These are phyloP conservation scores for Porites evermanni DNA, from an alignment of 92 coral and sea anemone species.

Conservation along the genomic window DNA sequence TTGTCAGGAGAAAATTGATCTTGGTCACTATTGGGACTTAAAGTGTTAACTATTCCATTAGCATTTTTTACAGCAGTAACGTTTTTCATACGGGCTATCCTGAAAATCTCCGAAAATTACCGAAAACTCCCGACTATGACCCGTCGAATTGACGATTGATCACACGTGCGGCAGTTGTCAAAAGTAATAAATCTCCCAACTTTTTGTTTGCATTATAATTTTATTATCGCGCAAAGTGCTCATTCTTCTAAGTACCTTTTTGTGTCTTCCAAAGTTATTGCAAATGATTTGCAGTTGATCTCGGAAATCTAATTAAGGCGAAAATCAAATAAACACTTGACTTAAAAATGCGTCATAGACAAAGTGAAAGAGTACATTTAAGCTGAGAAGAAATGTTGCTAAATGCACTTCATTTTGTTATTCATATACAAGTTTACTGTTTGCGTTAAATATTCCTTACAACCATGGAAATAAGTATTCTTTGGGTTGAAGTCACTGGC, in stretches of 20 bases:
- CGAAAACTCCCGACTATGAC: no score
- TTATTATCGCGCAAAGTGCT: constrained; percentile 5
- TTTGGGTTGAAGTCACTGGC: no score
- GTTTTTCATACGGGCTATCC: no score
- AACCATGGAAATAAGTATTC: no score
- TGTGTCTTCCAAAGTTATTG: constrained; percentile 8
- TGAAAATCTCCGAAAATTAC: no score
- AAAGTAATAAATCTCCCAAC: not conserved
- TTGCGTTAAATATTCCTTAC: no score
- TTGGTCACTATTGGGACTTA: no score
- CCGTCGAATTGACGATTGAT: not conserved
- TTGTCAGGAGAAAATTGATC: no score
- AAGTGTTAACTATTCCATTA: no score
- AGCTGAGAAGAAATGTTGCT: not conserved
- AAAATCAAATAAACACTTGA: constrained; percentile 17
- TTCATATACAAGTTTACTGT: not conserved
- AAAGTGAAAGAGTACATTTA: not conserved
- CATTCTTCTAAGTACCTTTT: constrained; percentile 3
- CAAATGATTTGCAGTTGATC: constrained; percentile 9
- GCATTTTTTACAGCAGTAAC: no score
- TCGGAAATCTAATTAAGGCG: constrained; percentile 16
- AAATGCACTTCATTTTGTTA: not conserved
- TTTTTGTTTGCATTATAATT: constrained; percentile 14
- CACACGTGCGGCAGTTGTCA: not conserved
- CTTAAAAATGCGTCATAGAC: not conserved